Conservation (phyloP, 2,888 invertebrate species). For the Drosophila meridiana region DNA sequence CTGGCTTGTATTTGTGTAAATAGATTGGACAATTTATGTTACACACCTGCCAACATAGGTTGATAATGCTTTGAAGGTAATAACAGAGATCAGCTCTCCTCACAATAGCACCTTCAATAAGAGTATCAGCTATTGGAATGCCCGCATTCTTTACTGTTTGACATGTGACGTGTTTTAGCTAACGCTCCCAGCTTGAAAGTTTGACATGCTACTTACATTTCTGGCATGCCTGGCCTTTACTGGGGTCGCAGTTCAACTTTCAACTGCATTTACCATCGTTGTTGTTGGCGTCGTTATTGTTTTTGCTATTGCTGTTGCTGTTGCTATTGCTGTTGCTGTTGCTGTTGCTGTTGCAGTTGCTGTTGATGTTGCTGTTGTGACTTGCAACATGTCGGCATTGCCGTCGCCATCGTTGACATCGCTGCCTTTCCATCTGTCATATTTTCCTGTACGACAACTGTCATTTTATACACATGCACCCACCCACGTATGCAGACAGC, state of each 20-base stretch:
- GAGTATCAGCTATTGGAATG: slow-evolving; percentile 31
- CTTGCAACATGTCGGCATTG: slow-evolving; percentile 50
- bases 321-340: slow-evolving; percentile 15
- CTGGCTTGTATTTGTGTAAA: no score
- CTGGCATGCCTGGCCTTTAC: slow-evolving; percentile 43
- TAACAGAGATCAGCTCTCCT: background rate
- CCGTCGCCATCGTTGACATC: slow-evolving; percentile 42
- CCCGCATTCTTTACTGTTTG: slow-evolving; percentile 33
- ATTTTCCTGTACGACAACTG: slow-evolving; percentile 65
- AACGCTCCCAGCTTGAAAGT: slow-evolving; percentile 44
- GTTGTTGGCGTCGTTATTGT: slow-evolving; percentile 10
- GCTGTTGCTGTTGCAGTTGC: slow-evolving; percentile 29
- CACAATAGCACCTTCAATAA: background rate
- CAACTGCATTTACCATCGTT: slow-evolving; percentile 27
- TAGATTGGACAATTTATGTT: no score
- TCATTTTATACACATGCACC: slow-evolving; percentile 38
- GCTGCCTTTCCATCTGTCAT: slow-evolving; percentile 62
- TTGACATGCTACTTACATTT: slow-evolving; percentile 81
- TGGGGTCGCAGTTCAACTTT: slow-evolving; percentile 50
- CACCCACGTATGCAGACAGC: slow-evolving; percentile 19
- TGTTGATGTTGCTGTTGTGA: slow-evolving; percentile 38
- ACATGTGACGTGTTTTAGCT: slow-evolving; percentile 46
- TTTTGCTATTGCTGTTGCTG: slow-evolving; percentile 22
- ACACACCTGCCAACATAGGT: no score
- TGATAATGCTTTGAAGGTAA: background rate